Base-by-base conservation (phyloP, 2,113 vertebrate species). In the Burhinus bistriatus region DNA sequence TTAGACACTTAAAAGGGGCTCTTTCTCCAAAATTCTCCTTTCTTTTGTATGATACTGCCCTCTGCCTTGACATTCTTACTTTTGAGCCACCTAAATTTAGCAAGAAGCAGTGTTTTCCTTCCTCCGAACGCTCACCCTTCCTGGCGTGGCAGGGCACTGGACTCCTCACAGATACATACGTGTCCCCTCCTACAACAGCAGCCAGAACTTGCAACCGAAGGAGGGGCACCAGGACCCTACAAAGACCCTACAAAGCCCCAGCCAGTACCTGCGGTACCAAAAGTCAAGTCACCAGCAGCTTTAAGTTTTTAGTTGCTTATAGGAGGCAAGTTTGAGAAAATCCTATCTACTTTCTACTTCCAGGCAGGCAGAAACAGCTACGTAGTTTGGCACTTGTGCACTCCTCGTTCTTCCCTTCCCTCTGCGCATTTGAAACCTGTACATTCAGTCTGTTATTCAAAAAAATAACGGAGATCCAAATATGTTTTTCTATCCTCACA, bases 301-400 rank as follows among this genome's bases (percentile, higher is more conserved):
- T 61, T 30, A 61, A 36, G 6, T 1, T 71, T 38, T 64, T 8
- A 19, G 27, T 3, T 64, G 12, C 9, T 47, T 15, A 11, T 1
- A 59, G 29, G 13, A 78, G 29, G 19, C 9, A 11, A 9, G n/a
- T 59, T 70, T 42, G 25, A 87, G 64, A 70, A 93, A 93, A 91
- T 54, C 17, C 15, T 49, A 44, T 4, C 49, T 29, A 15, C 7
- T 47, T 64, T 26, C 36, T 34, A 10, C 13, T 34, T 44, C 32
- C 62, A 76, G n/a, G 9, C 44, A 57, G n/a, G 29, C 32, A 92
- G 68, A 40, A 93, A 55, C 8, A 59, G 30, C 23, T 9, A 34
- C 0, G 0, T 22, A 16, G 44, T 86, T 36, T 44, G 32, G n/a
- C 18, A 55, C 9, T 58, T 51, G 4, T 4, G 29, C 6, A 55